Evolutionary conservation across 2,113 vertebrate genomes (phyloP).

Genomic region (Gopherus evgoodei): DNA sequence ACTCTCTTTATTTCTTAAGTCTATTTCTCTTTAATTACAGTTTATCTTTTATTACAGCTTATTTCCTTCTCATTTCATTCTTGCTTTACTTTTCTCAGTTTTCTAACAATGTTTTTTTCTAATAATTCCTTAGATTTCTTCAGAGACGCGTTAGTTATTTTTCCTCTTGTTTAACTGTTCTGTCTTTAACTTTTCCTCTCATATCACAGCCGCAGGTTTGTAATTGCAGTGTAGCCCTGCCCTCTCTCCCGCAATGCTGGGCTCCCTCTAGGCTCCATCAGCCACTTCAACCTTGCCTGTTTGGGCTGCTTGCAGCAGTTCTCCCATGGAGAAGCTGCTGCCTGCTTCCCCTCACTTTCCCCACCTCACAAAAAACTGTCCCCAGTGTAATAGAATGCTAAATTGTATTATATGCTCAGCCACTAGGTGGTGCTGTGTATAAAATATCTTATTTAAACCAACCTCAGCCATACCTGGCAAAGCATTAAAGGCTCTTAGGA

Average conservation of each 20-base stretch:
- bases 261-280: neutral
- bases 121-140: too few species aligned
- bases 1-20: too few species aligned
- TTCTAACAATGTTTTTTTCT: too few species aligned
- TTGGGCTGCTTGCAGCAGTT: neutral
- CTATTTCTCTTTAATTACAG: too few species aligned
- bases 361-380: neutral
- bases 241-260: neutral
- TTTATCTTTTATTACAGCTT: too few species aligned
- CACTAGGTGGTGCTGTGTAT: neutral
- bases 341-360: neutral
- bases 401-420: neutral
- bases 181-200: too few species aligned
- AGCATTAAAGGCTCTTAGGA: neutral
- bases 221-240: neutral
- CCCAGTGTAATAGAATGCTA: neutral
- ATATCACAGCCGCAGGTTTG: neutral
- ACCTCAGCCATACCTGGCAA: neutral
- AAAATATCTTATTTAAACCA: neutral
- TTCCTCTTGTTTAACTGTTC: too few species aligned
- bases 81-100: too few species aligned
- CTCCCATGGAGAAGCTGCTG: neutral
- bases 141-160: too few species aligned
- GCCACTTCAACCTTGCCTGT: neutral
- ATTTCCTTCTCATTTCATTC: too few species aligned